phyloP scores from a whole-genome alignment of 2,888 invertebrate genomes.

The Aleiodes alternator region DNA sequence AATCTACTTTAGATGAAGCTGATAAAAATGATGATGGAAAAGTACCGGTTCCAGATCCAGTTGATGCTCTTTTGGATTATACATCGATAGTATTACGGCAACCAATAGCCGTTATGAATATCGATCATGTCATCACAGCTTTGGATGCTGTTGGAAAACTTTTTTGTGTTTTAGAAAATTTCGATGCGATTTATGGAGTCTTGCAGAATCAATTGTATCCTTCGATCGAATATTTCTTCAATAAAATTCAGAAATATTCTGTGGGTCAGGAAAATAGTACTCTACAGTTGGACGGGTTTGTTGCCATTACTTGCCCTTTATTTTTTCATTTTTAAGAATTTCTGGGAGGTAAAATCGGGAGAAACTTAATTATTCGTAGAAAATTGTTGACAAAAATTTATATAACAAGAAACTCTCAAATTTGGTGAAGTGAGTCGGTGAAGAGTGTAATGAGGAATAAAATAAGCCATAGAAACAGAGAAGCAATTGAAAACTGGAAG shows the following conservation, averaged over 20 bases:
- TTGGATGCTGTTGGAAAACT: constrained; percentile 66
- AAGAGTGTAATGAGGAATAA: too few species aligned
- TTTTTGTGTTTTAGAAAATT: constrained; percentile 65
- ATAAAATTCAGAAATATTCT: constrained; percentile 69
- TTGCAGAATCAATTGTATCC: constrained; percentile 65
- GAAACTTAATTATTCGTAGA: neutral
- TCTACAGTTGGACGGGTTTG: constrained; percentile 69
- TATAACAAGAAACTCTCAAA: too few species aligned
- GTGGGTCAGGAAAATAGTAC: constrained; percentile 69
- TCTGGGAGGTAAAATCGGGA: too few species aligned
- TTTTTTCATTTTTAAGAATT: neutral
- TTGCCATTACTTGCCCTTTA: constrained; percentile 2
- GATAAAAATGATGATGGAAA: neutral
- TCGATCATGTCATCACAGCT: constrained; percentile 64
- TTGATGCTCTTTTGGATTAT: constrained; percentile 60
- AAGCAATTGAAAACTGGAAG: too few species aligned
- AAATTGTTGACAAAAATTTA: neutral
- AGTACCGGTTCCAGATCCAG: constrained; percentile 58
- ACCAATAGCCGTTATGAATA: constrained; percentile 70
- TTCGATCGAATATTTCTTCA: constrained; percentile 67
- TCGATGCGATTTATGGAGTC: constrained; percentile 60
- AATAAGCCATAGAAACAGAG: too few species aligned
- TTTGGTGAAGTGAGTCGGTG: too few species aligned
- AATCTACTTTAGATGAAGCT: neutral
- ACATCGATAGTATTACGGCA: constrained; percentile 66